Conservation (phyloP, 1,140 invertebrate species). For the Caerostris darwini region DNA sequence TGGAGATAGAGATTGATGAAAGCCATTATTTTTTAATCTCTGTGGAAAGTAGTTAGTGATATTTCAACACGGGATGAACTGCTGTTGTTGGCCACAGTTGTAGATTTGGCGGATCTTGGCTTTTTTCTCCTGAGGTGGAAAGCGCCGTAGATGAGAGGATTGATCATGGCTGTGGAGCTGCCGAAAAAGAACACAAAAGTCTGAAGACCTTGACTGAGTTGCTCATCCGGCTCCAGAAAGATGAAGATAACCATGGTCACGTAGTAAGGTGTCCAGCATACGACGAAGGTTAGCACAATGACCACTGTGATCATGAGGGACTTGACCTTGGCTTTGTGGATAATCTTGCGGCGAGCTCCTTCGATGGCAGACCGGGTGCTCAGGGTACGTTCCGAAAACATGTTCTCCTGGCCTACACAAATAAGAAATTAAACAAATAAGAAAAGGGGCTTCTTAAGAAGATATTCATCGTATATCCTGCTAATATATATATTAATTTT, state of each 20-base stretch:
- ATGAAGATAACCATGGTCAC: constrained; percentile 92
- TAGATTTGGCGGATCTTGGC: background rate
- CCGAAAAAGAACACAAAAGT: constrained; percentile 90
- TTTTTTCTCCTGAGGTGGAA: constrained; percentile 86
- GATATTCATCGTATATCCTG: too few relatives aligned
- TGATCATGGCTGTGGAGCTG: constrained; percentile 92
- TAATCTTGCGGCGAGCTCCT: constrained; percentile 56
- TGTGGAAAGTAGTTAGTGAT: constrained; percentile 43
- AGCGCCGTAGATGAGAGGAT: constrained; percentile 93
- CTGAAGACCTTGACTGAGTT: constrained; percentile 83
- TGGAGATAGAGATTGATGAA: too few relatives aligned
- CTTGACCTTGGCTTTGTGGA: constrained; percentile 91
- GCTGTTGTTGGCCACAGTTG: constrained; percentile 18
- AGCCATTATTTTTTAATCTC: background rate
- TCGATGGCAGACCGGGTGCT: constrained; percentile 13
- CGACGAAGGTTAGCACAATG: constrained; percentile 95
- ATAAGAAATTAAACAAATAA: background rate
- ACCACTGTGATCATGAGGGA: constrained; percentile 91
- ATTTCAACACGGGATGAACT: constrained; percentile 46
- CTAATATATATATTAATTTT: too few relatives aligned
- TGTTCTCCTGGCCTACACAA: constrained; percentile 52
- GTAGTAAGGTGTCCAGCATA: constrained; percentile 99
- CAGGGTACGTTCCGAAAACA: constrained; percentile 28
- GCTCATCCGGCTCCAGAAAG: constrained; percentile 88
- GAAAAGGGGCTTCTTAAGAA: too few relatives aligned